These are phyloP conservation scores for Leucophenga varia DNA, from an alignment of 1,140 invertebrate species.

Conservation along the genomic window DNA sequence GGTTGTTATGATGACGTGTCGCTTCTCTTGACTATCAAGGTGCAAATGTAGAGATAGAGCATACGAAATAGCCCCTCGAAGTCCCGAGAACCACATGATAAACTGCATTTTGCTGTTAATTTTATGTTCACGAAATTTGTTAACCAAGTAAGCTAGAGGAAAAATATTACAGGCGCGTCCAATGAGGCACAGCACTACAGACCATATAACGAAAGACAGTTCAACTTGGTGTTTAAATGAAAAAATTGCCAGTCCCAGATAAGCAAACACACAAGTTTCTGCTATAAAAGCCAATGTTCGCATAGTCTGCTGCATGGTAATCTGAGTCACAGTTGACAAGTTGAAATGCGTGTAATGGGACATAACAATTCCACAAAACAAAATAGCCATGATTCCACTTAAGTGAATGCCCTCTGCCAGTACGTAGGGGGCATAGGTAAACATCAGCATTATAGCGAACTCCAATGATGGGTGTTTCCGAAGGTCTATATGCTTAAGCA, in stretches of 20 bases:
- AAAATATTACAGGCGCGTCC: constrained; percentile 97
- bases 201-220: constrained; percentile 87
- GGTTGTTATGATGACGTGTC: constrained; percentile 94
- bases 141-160: constrained; percentile 88
- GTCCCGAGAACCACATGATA: constrained; percentile 99
- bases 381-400: constrained; percentile 97
- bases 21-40: constrained; percentile 83
- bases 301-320: constrained; percentile 99
- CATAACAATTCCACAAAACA: constrained; percentile 99
- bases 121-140: constrained; percentile 95
- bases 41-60: constrained; percentile 95
- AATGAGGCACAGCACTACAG: constrained; percentile 86
- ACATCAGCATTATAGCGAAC: constrained; percentile 97
- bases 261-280: constrained; percentile 99
- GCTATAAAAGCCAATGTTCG: constrained; percentile 96
- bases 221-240: constrained; percentile 87
- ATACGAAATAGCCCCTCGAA: constrained; percentile 97
- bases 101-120: constrained; percentile 99
- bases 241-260: constrained; percentile 95
- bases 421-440: constrained; percentile 97
- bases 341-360: constrained; percentile 99
- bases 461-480: constrained; percentile 97
- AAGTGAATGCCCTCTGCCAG: constrained; percentile 82
- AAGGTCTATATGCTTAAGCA: constrained; percentile 95
- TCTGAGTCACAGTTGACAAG: constrained; percentile 96